Evolutionary conservation across 2,797 vertebrate genomes (phyloP).

Genomic region (Pangasius krempfi): DNA sequence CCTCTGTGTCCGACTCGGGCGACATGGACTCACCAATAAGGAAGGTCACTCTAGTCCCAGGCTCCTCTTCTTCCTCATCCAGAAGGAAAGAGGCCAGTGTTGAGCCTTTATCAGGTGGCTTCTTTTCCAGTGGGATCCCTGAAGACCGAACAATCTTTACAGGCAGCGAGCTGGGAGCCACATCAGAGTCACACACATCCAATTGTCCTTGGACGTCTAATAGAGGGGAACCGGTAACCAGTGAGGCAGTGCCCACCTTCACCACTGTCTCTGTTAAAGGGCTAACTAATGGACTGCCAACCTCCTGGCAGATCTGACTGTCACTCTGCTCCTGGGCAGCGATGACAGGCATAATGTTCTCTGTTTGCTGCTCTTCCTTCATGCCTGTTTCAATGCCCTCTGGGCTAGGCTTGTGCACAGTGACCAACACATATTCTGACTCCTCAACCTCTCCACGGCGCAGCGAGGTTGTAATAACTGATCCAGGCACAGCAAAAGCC

Average conservation of each 20-base stretch:
- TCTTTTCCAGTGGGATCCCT: conserved; percentile 82
- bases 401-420: conserved; percentile 90
- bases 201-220: conserved; percentile 53
- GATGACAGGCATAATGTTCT: conserved; percentile 60
- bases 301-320: conserved; percentile 68
- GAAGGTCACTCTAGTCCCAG: conserved; percentile 90
- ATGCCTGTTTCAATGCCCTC: conserved; percentile 62
- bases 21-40: conserved; percentile 98
- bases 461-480: conserved; percentile 95
- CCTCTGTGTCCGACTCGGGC: conserved; percentile 94
- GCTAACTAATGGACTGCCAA: conserved; percentile 57
- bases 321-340: conserved; percentile 68
- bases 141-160: conserved; percentile 66
- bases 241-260: conserved; percentile 74
- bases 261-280: conserved; percentile 80
- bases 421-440: conserved; percentile 95
- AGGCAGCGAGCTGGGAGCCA: conserved; percentile 63
- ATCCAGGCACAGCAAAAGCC: conserved; percentile 94
- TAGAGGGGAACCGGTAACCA: conserved; percentile 59
- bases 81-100: conserved; percentile 69
- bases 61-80: conserved; percentile 70
- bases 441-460: conserved; percentile 97
- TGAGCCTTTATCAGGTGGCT: conserved; percentile 87
- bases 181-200: conserved; percentile 49
- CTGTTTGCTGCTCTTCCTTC: conserved; percentile 34